Percentiles rank a stretch among this genome's conserved stretches.
These are phyloP conservation scores for Choreutis nemorana DNA, from an alignment of 2,888 invertebrate genomes.

Conservation along the genomic window DNA sequence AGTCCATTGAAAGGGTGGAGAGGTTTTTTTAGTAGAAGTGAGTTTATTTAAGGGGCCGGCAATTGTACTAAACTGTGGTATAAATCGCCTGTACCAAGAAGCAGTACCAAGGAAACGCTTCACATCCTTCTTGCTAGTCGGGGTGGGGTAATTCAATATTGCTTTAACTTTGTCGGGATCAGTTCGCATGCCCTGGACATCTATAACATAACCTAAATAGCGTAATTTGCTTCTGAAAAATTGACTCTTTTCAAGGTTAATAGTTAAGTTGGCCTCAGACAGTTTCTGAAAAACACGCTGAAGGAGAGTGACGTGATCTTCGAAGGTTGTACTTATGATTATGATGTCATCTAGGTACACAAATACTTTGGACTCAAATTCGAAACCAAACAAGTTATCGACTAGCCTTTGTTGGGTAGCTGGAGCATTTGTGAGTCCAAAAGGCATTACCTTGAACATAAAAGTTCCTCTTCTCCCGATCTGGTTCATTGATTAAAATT, in stretches of 20 bases:
- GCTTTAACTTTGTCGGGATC: constrained; percentile 14
- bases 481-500: constrained; percentile 8
- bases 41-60: constrained; percentile 15
- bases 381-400: constrained; percentile 7
- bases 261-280: constrained; percentile 12
- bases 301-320: constrained; percentile 11
- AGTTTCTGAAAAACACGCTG: constrained; percentile 11
- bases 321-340: constrained; percentile 8
- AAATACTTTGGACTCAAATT: constrained; percentile 11
- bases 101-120: constrained; percentile 15
- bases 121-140: constrained; percentile 14
- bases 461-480: constrained; percentile 13
- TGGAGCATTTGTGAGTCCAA: constrained; percentile 10
- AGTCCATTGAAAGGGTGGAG: constrained; percentile 15
- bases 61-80: constrained; percentile 13
- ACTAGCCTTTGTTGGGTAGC: constrained; percentile 4
- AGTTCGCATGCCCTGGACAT: constrained; percentile 12
- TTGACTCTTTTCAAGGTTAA: constrained; percentile 14
- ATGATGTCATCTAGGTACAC: constrained; percentile 15
- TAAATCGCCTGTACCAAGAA: constrained; percentile 16
- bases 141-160: constrained; percentile 13
- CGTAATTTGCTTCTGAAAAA: constrained; percentile 13
- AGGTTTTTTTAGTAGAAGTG: constrained; percentile 12
- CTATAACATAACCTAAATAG: constrained; percentile 14
- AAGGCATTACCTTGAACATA: constrained; percentile 12